A percentile compares a stretch with the other conserved stretches of the same genome.
Conservation (phyloP, 2,113 vertebrate species). For the Amblyopsis rosae region DNA sequence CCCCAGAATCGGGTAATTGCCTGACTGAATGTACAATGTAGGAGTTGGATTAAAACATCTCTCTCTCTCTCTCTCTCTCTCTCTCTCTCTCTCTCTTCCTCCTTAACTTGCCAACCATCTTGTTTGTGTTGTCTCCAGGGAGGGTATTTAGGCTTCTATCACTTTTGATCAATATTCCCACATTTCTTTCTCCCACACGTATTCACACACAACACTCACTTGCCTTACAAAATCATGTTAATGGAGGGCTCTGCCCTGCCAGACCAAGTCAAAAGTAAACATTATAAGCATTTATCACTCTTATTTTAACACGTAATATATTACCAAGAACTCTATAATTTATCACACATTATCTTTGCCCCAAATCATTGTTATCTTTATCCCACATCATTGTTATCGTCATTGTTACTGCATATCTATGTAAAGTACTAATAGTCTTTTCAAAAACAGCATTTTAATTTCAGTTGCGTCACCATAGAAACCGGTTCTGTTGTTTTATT, state of each 20-base stretch:
- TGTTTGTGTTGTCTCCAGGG: too few relatives aligned
- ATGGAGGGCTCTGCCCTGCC: background rate
- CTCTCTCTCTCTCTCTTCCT: background rate
- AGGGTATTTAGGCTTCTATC: too few relatives aligned
- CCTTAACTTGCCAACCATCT: background rate
- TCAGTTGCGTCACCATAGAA: conserved; percentile 42
- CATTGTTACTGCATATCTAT: conserved; percentile 37
- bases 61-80: background rate
- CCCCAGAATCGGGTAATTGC: too few relatives aligned
- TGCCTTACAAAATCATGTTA: too few relatives aligned
- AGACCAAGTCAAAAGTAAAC: conserved; percentile 24
- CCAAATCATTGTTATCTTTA: too few relatives aligned
- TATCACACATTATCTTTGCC: conserved; percentile 51
- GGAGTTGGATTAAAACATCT: too few relatives aligned
- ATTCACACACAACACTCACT: too few relatives aligned
- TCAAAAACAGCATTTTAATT: conserved; percentile 34
- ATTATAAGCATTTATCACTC: conserved; percentile 26
- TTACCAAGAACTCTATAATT: conserved; percentile 56
- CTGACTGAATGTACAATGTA: too few relatives aligned
- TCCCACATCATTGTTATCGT: conserved; percentile 2
- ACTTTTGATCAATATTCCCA: too few relatives aligned
- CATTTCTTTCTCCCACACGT: too few relatives aligned
- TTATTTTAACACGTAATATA: conserved; percentile 59
- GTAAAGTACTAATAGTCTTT: conserved; percentile 67
- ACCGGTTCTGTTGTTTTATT: conserved; percentile 44